A percentile compares a stretch with the other conserved stretches of the same genome.
phyloP scores from a whole-genome alignment of 2,113 vertebrate species.

The Oreochromis tanganicae region DNA sequence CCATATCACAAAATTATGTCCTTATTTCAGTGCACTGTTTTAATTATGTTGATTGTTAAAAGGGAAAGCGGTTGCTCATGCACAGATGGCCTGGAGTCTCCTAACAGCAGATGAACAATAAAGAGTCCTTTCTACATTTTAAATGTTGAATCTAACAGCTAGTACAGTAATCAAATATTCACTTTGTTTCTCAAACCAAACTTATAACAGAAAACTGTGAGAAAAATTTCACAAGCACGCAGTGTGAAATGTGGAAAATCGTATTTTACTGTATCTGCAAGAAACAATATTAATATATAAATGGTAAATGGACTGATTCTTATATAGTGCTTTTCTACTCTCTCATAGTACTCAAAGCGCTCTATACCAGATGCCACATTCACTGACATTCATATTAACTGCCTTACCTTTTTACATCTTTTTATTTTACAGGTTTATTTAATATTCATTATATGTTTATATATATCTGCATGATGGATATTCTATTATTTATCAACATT shows the following conservation, averaged over 20 bases:
- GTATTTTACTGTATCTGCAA: background rate
- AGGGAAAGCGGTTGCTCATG: background rate
- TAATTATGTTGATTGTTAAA: background rate
- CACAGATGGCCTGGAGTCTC: background rate
- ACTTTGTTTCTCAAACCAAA: background rate
- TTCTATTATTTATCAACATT: background rate
- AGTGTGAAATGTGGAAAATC: background rate
- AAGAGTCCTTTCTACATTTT: background rate
- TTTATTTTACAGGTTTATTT: background rate
- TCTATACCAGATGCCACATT: background rate
- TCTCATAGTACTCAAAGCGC: background rate
- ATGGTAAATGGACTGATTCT: background rate
- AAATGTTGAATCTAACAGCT: background rate
- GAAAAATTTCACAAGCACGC: background rate
- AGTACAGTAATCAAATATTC: background rate
- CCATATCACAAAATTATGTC: background rate
- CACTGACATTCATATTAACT: background rate
- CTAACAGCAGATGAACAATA: background rate
- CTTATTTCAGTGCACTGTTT: background rate
- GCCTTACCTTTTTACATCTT: background rate
- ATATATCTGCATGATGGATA: background rate
- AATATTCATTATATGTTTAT: background rate
- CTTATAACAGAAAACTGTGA: background rate
- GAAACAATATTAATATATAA: background rate
- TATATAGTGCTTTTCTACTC: background rate